Evolutionary conservation across 2,888 invertebrate species (phyloP).

Genomic region (Nomada hirtipes): DNA sequence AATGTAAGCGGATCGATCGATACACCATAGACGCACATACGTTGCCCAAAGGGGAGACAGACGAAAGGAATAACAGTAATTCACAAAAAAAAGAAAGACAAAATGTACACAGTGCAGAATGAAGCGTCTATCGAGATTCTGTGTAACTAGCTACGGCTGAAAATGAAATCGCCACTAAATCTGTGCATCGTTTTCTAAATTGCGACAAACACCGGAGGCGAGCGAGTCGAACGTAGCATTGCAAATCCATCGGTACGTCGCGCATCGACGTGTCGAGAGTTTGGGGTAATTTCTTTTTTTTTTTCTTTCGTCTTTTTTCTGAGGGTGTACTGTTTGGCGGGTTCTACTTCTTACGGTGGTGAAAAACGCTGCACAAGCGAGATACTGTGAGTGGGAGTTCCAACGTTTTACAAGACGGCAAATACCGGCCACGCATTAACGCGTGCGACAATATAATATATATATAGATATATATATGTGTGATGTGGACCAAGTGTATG

Average conservation of each 20-base stretch:
- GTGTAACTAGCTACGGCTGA: constrained; percentile 49
- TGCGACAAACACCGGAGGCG: constrained; percentile 39
- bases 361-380: constrained; percentile 84
- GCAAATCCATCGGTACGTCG: constrained; percentile 45
- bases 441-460: constrained; percentile 75
- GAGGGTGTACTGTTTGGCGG: constrained; percentile 75
- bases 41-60: constrained; percentile 37
- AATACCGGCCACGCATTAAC: constrained; percentile 73
- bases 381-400: constrained; percentile 82
- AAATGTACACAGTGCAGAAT: constrained; percentile 28
- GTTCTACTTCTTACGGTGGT: constrained; percentile 83
- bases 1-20: constrained; percentile 42
- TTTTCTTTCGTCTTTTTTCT: constrained; percentile 34
- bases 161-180: constrained; percentile 45
- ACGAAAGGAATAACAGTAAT: background rate
- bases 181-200: constrained; percentile 44
- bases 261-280: constrained; percentile 70
- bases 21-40: constrained; percentile 45
- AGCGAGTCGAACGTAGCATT: background rate
- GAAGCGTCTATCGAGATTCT: constrained; percentile 56
- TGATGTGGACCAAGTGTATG: constrained; percentile 8
- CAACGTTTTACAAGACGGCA: constrained; percentile 82
- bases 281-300: constrained; percentile 40
- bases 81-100: background rate
- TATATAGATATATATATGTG: constrained; percentile 61